A percentile compares a stretch with the other conserved stretches of the same genome.
Evolutionary conservation across 2,888 invertebrate genomes (phyloP).

Genomic region (Erebia ligea): DNA sequence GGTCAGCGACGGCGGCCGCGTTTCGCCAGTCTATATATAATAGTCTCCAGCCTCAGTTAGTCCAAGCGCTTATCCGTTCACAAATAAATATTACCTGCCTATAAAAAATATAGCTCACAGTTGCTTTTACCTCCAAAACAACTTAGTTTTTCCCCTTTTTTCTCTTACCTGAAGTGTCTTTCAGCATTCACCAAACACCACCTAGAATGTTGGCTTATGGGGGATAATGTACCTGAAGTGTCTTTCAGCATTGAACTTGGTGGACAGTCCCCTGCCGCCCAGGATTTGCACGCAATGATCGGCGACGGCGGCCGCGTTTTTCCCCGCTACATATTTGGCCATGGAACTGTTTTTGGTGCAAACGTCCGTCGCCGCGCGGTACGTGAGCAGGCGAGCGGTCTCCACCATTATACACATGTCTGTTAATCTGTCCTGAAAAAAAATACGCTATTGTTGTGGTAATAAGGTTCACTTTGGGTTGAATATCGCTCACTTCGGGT

Average conservation of each 20-base stretch:
- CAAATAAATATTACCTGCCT: no score
- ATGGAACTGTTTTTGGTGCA: constrained; percentile 88
- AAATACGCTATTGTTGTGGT: neutral
- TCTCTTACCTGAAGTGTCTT: constrained; percentile 78
- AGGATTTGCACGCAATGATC: constrained; percentile 90
- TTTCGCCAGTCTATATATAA: no score
- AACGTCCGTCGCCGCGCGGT: constrained; percentile 86
- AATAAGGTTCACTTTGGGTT: no score
- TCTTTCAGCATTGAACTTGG: constrained; percentile 88
- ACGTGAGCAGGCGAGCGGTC: constrained; percentile 86
- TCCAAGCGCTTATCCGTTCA: no score
- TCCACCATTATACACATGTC: constrained; percentile 88
- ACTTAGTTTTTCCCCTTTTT: constrained; percentile 56
- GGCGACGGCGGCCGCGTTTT: constrained; percentile 86
- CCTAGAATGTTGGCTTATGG: no score
- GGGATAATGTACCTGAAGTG: constrained; percentile 81
- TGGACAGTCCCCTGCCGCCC: constrained; percentile 88
- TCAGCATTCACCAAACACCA: constrained; percentile 81
- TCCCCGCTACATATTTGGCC: constrained; percentile 89
- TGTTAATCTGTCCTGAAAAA: constrained; percentile 82
- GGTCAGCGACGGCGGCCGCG: constrained; percentile 86
- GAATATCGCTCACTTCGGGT: no score
- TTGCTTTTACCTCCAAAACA: no score
- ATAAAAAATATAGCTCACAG: no score
- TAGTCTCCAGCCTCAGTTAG: no score